Conservation (phyloP, 2,797 vertebrate species). For the Eidolon dupreanum region DNA sequence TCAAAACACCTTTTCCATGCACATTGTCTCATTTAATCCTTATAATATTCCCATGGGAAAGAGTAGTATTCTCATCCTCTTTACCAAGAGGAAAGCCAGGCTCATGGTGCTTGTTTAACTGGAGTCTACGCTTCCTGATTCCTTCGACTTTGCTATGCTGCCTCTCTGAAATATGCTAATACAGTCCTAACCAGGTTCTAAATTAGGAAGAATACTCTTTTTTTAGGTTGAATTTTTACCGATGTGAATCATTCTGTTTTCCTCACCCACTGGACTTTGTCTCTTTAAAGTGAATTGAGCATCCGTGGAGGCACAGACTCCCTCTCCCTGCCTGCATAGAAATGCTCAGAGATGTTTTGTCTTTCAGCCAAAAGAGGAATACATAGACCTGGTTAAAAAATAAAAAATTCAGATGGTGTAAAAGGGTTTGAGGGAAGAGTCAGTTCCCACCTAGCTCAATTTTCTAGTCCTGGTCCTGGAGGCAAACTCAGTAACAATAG, state of each 20-base stretch:
- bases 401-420: neutral
- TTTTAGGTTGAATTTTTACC: conserved; percentile 63
- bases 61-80: conserved; percentile 7
- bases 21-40: conserved; percentile 51
- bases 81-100: neutral
- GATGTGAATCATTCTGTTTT: neutral
- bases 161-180: conserved; percentile 58
- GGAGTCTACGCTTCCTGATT: neutral
- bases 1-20: conserved; percentile 35
- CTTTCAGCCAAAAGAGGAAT: neutral
- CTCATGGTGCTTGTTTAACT: neutral
- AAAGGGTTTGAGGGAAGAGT: conserved; percentile 12
- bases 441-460: neutral
- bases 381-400: neutral
- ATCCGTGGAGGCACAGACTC: neutral
- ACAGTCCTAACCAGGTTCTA: conserved; percentile 46
- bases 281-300: conserved; percentile 21
- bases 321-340: neutral
- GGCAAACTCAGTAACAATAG: neutral
- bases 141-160: neutral
- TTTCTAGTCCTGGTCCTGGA: conserved; percentile 16
- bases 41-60: neutral
- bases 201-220: conserved; percentile 55
- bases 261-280: conserved; percentile 65
- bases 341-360: neutral